Evolutionary conservation across 2,797 vertebrate species (phyloP), one percentile per base, ranked within the genome.

Genomic region (Pampus argenteus): DNA sequence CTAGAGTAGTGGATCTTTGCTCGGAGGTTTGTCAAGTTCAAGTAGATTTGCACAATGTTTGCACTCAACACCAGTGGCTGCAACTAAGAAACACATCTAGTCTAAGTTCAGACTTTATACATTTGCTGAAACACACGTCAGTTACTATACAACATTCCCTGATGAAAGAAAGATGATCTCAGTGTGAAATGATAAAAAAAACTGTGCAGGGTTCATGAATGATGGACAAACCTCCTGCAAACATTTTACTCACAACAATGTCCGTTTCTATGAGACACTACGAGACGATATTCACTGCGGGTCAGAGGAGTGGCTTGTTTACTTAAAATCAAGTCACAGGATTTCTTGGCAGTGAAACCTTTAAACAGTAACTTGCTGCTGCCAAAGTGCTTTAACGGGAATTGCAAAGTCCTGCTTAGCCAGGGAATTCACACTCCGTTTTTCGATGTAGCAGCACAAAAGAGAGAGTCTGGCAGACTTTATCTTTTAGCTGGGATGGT

Each of bases 371-470:
- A 78, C 57, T 72, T 79, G 66, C 74, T 84, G 78, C 67, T 78
- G 86, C 79, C 81, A 86, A 82, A 78, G 72, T 63, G 68, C 77
- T 84, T 84, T 69, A 86, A 82, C 68, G 29, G 63, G 65, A 81
- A 85, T 72, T 82, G 83, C 78, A 74, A 25, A 62, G 79, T 71
- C 63, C 49, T 77, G 74, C 81, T 79, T 78, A 75, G 78, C 66
- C 57, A 73, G 51, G 57, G 72, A 81, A 65, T 76, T 88, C 74
- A 74, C 78, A 86, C 76, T 84, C 82, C 58, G 34, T 40, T 76
- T 88, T 87, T 64, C 5, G 72, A 82, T 79, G 75, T n/a, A 29
- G 79, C 61, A 71, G 83, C 84, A 89, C 45, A 82, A 84, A 76
- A 55, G 38, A 22, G 0, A 18, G 25, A n/a, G 25, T 61, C 65